Base-by-base conservation (phyloP, 1,140 invertebrate genomes). In the Ruditapes philippinarum region DNA sequence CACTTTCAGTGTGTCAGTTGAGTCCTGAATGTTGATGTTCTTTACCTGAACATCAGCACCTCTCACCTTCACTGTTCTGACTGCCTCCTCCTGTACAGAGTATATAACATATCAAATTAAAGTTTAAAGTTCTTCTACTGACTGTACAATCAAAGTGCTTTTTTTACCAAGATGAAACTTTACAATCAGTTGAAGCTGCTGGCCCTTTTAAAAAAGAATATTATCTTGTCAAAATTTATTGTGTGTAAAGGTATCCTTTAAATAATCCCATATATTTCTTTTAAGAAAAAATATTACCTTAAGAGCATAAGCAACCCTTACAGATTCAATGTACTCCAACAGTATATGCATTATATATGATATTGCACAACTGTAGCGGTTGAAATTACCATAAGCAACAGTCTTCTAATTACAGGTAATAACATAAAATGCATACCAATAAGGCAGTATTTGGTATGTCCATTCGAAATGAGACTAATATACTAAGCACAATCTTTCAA, bases 1-100 rank as follows among this genome's bases (percentile, higher is more conserved):
- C 49, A 51, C 49, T 51, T 51, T 51, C 49, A 51, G 22, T 12
- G 49, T 51, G 49, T 51, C 49, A 51, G 49, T 51, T 51, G 49
- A 12, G 49, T 51, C 49, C 22, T 22, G 9, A 51, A 51, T 51
- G 49, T 51, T 51, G 49, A 51, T 51, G 49, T 51, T 51, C 57
- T 62, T 62, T n/a, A 62, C 25, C 17, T 28, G 25, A n/a, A 62
- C 57, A 62, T 62, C 57, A n/a, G 57, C 57, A 62, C 57, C 57
- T 62, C 25, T 62, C 25, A 62, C 57, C 25, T 62, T 62, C 17
- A 62, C 57, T 62, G n/a, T n/a, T 62, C 49, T 51, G 9, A 62
- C 57, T 62, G 57, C 57, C 57, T 62, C 57, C 57, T 62, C 57
- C 57, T 62, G 57, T 62, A 62, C 57, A 62, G 57, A 12, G 25